Evolutionary conservation across 2,797 vertebrate genomes (phyloP), one percentile per base, ranked within the genome.

Genomic region (Trematomus bernacchii): DNA sequence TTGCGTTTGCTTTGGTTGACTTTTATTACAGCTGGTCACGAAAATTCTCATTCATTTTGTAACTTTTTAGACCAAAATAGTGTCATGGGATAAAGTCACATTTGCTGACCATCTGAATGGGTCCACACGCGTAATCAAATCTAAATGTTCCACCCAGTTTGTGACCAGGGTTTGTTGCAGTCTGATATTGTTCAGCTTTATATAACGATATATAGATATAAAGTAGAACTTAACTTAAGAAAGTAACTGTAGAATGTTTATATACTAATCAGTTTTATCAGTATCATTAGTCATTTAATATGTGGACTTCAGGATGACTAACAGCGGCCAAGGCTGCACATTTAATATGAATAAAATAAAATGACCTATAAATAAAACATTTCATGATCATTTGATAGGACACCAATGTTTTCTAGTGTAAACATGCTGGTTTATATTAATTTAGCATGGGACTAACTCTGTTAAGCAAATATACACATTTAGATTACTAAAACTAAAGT

Each of bases 11-110:
- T 83, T 85, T 85, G 70, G 80, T 78, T 62, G 2, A 33, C 61
- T 74, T 62, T 68, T 51, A 77, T 77, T 53, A 44, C 21, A 14
- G 66, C 54, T 21, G 11, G 12, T 44, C 66, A 91, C 83, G 90
- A 87, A 71, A 78, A 44, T 37, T 19, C 75, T 84, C 71, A 57
- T 89, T 90, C 83, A 87, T 71, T 53, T 27, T 10, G 16, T n/a
- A n/a, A 52, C 55, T 66, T 54, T 66, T 58, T 3, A 68, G 59
- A 42, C 48, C 37, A 54, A 60, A 77, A 62, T 52, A 43, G 68
- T 57, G 66, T 52, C 6, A 1, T 71, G 61, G 47, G 71, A 67
- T 27, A 60, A 75, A 75, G 73, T 51, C 18, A 66, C 61, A 37
- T 65, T 81, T 71, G 69, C 13, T 71, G 48, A 54, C 33, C 10